phyloP scores from a whole-genome alignment of 2,797 vertebrate species.

The Sparidentex hasta region DNA sequence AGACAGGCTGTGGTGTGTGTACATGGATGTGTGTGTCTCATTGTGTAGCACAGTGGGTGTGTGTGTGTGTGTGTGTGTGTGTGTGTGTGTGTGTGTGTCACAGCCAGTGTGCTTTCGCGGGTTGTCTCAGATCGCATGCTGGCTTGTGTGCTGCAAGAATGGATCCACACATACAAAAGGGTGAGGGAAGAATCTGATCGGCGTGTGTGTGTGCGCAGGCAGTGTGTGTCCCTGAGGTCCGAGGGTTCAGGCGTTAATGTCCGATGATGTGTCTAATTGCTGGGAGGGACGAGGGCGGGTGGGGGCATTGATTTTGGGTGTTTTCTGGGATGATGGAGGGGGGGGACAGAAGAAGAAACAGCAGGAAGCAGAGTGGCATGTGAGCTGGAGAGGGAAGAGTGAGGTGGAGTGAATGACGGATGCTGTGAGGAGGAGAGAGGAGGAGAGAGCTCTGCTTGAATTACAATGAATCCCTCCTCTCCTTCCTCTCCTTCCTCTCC shows the following conservation, averaged over 20 bases:
- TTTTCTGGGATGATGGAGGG: slow-evolving; percentile 26
- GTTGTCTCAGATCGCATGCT: slow-evolving; percentile 17
- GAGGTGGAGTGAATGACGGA: slow-evolving; percentile 53
- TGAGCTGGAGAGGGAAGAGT: slow-evolving; percentile 28
- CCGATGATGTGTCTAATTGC: slow-evolving; percentile 77
- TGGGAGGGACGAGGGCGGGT: slow-evolving; percentile 27
- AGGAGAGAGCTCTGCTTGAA: slow-evolving; percentile 61
- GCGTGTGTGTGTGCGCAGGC: background rate
- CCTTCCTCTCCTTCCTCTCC: background rate
- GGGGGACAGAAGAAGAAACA: slow-evolving; percentile 16
- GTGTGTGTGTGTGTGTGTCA: background rate
- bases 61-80: background rate
- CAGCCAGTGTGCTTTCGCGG: slow-evolving; percentile 13
- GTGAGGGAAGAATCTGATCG: slow-evolving; percentile 21
- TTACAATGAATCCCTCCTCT: slow-evolving; percentile 51
- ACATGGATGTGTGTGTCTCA: slow-evolving; percentile 6
- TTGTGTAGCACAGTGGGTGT: background rate
- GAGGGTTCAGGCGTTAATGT: slow-evolving; percentile 80
- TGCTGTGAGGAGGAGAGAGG: slow-evolving; percentile 45
- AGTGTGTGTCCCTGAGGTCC: slow-evolving; percentile 38
- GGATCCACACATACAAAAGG: slow-evolving; percentile 65
- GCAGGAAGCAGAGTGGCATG: slow-evolving; percentile 36
- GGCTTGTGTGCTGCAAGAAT: slow-evolving; percentile 19
- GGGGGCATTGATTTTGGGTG: slow-evolving; percentile 55
- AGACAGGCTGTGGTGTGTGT: slow-evolving; percentile 21